Base-by-base conservation (phyloP, 1,140 invertebrate genomes). In the Dinoponera quadriceps region DNA sequence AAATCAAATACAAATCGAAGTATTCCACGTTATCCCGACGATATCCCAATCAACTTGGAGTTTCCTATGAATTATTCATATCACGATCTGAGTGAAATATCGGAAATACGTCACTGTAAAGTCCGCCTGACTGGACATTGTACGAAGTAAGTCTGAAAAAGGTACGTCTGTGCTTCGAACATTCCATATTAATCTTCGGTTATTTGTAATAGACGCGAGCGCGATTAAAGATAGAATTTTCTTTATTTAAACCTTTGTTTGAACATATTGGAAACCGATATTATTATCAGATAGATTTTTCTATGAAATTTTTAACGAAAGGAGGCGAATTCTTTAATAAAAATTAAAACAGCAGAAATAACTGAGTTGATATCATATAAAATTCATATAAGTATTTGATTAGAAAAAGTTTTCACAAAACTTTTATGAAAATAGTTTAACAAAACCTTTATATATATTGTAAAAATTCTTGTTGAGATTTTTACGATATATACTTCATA, bases 11-110 rank as follows among this genome's bases (percentile, higher is more conserved):
- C 54, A 71, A 80, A 80, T 80, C 54, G 51, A 48, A 80, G 51
- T 80, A 71, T 33, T 71, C 63, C 22, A 80, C 54, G 65, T 80
- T 38, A 80, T 48, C 69, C 18, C 51, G 22, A 44, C 65, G 20
- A 80, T 80, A 80, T 80, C 25, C 65, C 75, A 80, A 80, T 80
- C 75, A 80, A 80, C 75, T 80, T 80, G 65, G 75, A 80, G 33
- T 38, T 80, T 59, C 44, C 54, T 80, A 71, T 80, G 75, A 69
- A 80, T 80, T 80, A 80, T 80, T 80, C 75, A 80, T 71, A 59
- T 14, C 57, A 80, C 25, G 25, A 57, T 80, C 65, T 80, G 29
- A 44, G 49, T 78, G 75, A 80, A 80, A 80, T 80, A 80, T 80
- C 66, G 75, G 75, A 80, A 71, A 80, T 80, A 80, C 54, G 75